These are phyloP conservation scores for Ancistrus triradiatus DNA, from an alignment of 2,113 vertebrate genomes.

Conservation along the genomic window DNA sequence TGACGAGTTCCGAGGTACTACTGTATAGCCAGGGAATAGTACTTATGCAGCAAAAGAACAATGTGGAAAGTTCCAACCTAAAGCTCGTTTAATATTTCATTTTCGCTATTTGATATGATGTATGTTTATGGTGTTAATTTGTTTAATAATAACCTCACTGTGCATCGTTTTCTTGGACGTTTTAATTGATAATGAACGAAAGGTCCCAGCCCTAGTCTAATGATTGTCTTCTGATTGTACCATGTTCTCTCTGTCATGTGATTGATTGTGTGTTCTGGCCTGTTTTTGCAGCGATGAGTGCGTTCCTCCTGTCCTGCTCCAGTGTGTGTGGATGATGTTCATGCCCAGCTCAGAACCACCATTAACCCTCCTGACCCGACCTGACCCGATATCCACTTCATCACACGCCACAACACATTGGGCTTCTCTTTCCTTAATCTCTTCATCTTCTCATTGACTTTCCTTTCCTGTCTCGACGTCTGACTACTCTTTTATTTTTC, in stretches of 20 bases:
- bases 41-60: no score
- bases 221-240: constrained; percentile 14
- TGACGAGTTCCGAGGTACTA: no score
- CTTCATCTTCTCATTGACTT: constrained; percentile 43
- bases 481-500: background rate
- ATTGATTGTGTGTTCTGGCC: constrained; percentile 52
- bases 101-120: no score
- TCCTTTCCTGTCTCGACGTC: constrained; percentile 37
- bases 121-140: no score
- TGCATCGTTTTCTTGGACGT: background rate
- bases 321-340: constrained; percentile 37
- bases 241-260: constrained; percentile 45
- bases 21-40: no score
- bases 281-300: constrained; percentile 68
- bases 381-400: constrained; percentile 61
- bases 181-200: no score
- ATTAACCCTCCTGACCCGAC: constrained; percentile 45
- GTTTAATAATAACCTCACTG: no score
- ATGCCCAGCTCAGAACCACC: constrained; percentile 37
- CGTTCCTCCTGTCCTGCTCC: constrained; percentile 48
- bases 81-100: no score
- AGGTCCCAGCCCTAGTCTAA: background rate
- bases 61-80: no score
- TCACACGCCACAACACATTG: constrained; percentile 53
- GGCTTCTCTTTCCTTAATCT: constrained; percentile 30